Evolutionary conservation across 2,888 invertebrate species (phyloP).

Genomic region (Tetragonula carbonaria): DNA sequence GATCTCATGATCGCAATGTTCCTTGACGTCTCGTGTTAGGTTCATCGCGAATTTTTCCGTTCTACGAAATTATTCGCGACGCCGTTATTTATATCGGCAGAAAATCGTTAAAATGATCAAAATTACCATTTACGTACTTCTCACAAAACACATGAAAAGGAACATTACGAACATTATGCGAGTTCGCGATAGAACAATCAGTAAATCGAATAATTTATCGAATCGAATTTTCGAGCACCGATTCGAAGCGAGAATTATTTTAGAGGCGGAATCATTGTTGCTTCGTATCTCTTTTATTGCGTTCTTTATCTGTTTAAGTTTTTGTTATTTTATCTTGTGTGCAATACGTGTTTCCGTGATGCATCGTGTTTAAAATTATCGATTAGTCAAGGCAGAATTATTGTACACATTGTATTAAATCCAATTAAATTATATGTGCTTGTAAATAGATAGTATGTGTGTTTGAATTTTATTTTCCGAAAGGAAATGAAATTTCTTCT

Average conservation of each 20-base stretch:
- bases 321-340: neutral
- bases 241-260: neutral
- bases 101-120: neutral
- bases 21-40: too few relatives aligned
- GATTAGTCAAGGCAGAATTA: neutral
- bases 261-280: neutral
- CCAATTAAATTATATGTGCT: accelerated
- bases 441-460: accelerated
- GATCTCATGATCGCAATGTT: too few relatives aligned
- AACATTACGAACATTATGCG: neutral
- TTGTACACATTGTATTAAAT: neutral
- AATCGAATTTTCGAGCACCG: neutral
- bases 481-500: neutral
- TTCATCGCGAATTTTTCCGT: neutral
- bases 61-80: neutral
- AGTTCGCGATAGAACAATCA: too few relatives aligned
- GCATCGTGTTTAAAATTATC: too few relatives aligned
- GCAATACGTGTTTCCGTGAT: neutral
- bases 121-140: too few relatives aligned
- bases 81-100: neutral
- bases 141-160: neutral
- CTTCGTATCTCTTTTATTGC: neutral
- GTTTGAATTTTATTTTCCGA: neutral
- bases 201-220: neutral
- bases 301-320: neutral